phyloP scores from a whole-genome alignment of 2,888 invertebrate species.

The Microplitis manilae region DNA sequence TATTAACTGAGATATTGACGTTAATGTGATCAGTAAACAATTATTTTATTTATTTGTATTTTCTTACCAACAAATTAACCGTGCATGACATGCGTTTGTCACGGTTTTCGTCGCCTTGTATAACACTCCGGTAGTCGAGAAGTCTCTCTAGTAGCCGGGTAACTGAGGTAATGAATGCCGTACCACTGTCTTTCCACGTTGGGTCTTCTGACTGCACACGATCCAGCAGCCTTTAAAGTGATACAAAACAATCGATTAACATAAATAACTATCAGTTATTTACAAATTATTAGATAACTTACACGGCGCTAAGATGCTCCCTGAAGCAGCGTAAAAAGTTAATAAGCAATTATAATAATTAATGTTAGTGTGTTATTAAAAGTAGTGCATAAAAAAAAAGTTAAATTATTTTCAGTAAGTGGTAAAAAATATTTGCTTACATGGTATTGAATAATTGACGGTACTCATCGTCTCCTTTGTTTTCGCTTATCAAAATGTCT shows the following conservation, averaged over 20 bases:
- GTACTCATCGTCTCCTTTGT: conserved; percentile 95
- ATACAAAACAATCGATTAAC: conserved; percentile 28
- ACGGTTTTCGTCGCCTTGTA: conserved; percentile 94
- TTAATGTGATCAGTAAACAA: background rate
- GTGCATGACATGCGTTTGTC: conserved; percentile 98
- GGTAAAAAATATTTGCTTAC: conserved; percentile 76
- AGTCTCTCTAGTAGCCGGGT: conserved; percentile 90
- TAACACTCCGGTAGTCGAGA: conserved; percentile 94
- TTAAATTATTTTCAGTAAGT: no score
- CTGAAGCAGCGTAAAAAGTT: conserved; percentile 73
- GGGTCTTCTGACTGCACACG: conserved; percentile 88
- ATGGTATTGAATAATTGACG: conserved; percentile 94
- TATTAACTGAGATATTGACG: background rate
- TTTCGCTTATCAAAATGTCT: conserved; percentile 92
- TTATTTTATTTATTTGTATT: background rate
- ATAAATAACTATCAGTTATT: conserved; percentile 1
- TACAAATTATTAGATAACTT: conserved; percentile 75
- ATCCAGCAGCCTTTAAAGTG: conserved; percentile 80
- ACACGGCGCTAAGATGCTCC: conserved; percentile 95
- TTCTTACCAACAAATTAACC: conserved; percentile 87
- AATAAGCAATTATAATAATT: conserved; percentile 21
- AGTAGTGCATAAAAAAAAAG: no score
- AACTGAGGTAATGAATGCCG: conserved; percentile 93
- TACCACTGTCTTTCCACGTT: conserved; percentile 92
- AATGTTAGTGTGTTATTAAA: background rate